These are phyloP conservation scores for Campoplex capitator DNA, from an alignment of 2,888 invertebrate genomes.

Conservation along the genomic window DNA sequence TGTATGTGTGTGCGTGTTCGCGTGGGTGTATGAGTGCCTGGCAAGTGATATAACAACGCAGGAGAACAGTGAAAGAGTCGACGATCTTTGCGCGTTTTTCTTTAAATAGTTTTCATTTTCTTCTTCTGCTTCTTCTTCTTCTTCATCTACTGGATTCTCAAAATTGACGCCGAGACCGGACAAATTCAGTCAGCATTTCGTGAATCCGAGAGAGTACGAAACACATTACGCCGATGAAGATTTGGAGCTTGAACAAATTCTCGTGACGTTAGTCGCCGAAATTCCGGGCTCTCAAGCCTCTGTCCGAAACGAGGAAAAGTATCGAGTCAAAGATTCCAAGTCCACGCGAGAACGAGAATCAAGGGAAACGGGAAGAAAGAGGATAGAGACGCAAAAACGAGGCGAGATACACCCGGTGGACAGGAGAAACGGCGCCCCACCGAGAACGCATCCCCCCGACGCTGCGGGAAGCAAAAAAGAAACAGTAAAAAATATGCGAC, in stretches of 20 bases:
- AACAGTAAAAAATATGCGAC: slow-evolving; percentile 55
- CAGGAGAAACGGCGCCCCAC: background rate
- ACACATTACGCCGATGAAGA: slow-evolving; percentile 21
- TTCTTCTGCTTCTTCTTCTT: background rate
- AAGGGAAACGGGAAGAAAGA: slow-evolving; percentile 21
- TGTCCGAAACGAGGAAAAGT: slow-evolving; percentile 13
- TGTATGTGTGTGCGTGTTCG: slow-evolving; percentile 2
- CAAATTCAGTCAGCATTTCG: slow-evolving; percentile 5
- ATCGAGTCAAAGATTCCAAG: background rate
- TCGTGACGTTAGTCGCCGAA: slow-evolving; percentile 12
- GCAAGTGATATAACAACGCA: slow-evolving; percentile 34
- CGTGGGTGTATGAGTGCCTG: slow-evolving; percentile 5
- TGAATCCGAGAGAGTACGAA: background rate
- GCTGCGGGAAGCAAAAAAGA: background rate
- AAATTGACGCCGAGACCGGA: background rate
- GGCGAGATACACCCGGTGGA: background rate
- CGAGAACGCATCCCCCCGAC: background rate
- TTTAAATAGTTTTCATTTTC: slow-evolving; percentile 15
- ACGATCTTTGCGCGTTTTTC: slow-evolving; percentile 21
- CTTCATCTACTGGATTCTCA: background rate
- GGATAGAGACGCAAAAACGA: background rate
- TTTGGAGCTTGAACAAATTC: background rate
- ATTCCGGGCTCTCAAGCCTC: background rate
- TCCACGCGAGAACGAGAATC: slow-evolving; percentile 9
- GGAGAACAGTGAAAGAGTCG: slow-evolving; percentile 32